Evolutionary conservation across 1,140 invertebrate genomes (phyloP), one percentile per base, ranked within the genome.

Genomic region (Tenebrio molitor): DNA sequence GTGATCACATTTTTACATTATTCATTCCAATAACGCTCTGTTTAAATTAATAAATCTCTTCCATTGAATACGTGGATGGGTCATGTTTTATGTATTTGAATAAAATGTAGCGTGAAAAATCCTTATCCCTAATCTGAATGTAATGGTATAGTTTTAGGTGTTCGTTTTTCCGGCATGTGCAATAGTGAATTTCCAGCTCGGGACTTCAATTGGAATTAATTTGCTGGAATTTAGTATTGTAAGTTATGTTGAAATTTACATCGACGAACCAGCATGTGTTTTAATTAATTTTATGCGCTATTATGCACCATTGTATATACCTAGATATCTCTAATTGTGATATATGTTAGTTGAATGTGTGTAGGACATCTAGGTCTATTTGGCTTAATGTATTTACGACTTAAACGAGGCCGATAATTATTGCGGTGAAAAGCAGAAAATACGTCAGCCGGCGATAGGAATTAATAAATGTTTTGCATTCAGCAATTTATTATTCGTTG

Each of bases 251-350:
- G 1, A 25, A 58, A 29, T 58, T 58, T 29, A 29, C 50, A 29
- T 29, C n/a, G 23, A 29, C 50, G n/a, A 58, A 17, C 50, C 23
- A 29, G 50, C 50, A 58, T 58, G 50, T 29, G 50, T 58, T 58
- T 58, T 58, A 58, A 58, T 58, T 58, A 58, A 58, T 58, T 58
- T 58, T 58, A 58, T 58, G 50, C 23, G 50, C 50, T 33, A 58
- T 58, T 58, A 58, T 58, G 23, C 15, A 2, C 15, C n/a, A 12
- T 29, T 53, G 46, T 23, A 29, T 53, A n/a, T 12, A 53, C 46
- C 1, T 53, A 53, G n/a, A 29, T 25, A 15, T 29, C 44, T 1
- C 21, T 58, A 58, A 58, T 58, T 58, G 23, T 33, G 50, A 58
- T 58, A 33, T 29, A 58, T 33, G 21, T 15, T 23, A 17, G 50